These are phyloP conservation scores for Leucosticte australis DNA, from an alignment of 2,113 vertebrate genomes.

Conservation along the genomic window DNA sequence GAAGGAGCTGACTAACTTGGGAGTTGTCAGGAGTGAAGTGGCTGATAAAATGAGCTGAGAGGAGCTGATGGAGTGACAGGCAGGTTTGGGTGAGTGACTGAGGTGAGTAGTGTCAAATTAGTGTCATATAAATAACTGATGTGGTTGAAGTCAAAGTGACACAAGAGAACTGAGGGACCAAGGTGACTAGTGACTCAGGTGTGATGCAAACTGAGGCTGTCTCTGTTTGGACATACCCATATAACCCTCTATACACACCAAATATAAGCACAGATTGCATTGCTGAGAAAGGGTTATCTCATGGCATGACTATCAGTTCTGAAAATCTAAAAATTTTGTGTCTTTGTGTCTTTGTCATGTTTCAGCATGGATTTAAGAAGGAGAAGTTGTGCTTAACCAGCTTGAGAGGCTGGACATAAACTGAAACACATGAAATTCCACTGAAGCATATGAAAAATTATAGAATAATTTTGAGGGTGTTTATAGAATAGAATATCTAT, in stretches of 20 bases:
- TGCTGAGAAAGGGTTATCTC: not conserved
- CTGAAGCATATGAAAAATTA: not conserved
- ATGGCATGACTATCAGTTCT: not conserved
- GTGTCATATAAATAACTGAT: not conserved
- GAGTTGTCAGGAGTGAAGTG: not conserved
- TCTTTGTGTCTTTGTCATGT: not conserved
- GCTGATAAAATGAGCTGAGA: not conserved
- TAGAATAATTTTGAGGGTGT: not conserved
- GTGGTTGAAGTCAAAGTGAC: not conserved
- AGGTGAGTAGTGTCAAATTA: not conserved
- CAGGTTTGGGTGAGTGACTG: not conserved
- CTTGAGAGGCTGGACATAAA: not conserved
- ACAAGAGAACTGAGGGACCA: not conserved
- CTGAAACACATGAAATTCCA: not conserved
- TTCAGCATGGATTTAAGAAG: not conserved
- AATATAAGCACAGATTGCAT: not conserved
- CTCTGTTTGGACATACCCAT: not conserved
- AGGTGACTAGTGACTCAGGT: not conserved
- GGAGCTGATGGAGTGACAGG: not conserved
- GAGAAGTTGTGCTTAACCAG: not conserved
- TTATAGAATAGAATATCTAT: not conserved
- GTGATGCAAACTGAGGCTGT: not conserved
- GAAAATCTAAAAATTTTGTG: not conserved
- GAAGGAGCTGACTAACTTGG: not conserved
- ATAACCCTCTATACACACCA: not conserved